Percentiles rank a stretch among this genome's conserved stretches.
phyloP scores from a whole-genome alignment of 2,888 invertebrate genomes.

The Pterobdella sp. region DNA sequence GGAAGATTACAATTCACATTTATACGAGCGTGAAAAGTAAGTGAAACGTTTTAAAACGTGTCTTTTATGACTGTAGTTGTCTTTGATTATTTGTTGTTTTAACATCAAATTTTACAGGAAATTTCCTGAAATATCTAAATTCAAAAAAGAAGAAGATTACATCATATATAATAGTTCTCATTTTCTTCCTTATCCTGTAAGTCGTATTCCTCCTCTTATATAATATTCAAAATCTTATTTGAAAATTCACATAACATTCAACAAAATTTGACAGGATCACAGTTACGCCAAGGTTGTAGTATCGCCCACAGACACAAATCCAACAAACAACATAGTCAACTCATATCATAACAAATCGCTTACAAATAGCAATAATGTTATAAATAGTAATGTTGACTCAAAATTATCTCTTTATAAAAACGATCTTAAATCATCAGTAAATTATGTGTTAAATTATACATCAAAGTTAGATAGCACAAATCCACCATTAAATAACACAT shows the following conservation, averaged over 20 bases:
- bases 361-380: background rate
- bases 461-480: background rate
- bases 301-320: slow-evolving; percentile 52
- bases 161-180: slow-evolving; percentile 6
- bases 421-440: background rate
- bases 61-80: background rate
- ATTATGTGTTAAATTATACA: background rate
- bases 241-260: background rate
- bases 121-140: background rate
- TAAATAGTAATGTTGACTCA: background rate
- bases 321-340: slow-evolving; percentile 21
- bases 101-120: background rate
- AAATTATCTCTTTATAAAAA: background rate
- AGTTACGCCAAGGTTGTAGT: slow-evolving; percentile 66
- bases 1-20: slow-evolving; percentile 14
- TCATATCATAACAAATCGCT: slow-evolving; percentile 3
- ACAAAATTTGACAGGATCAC: slow-evolving; percentile 60
- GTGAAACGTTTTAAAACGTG: background rate
- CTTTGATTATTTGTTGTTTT: background rate
- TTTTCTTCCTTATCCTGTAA: slow-evolving; percentile 22
- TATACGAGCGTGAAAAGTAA: slow-evolving; percentile 3
- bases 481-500: background rate
- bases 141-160: slow-evolving; percentile 3
- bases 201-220: background rate
- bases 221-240: background rate